Conservation (phyloP, 2,888 invertebrate genomes). For the Diaperis boleti region DNA sequence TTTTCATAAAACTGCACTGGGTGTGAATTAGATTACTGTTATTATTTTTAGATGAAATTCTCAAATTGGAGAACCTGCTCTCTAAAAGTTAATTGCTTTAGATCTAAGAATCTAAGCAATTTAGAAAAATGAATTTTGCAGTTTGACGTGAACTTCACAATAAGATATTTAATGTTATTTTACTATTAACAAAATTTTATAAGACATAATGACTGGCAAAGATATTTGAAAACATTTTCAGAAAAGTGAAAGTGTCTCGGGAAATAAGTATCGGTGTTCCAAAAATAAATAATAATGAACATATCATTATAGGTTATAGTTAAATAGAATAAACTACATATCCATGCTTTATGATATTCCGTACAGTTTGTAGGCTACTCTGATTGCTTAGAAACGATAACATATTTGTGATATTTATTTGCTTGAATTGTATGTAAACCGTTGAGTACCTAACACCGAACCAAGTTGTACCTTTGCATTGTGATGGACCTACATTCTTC, state of each 20-base stretch:
- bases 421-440: slow-evolving; percentile 22
- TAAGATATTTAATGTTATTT: slow-evolving; percentile 33
- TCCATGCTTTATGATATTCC: slow-evolving; percentile 53
- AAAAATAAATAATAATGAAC: slow-evolving; percentile 48
- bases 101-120: no score
- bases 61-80: slow-evolving; percentile 7
- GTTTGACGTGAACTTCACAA: slow-evolving; percentile 35
- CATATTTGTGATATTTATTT: slow-evolving; percentile 41
- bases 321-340: slow-evolving; percentile 52
- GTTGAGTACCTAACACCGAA: slow-evolving; percentile 33
- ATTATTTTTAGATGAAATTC: slow-evolving; percentile 25
- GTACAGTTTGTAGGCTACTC: slow-evolving; percentile 43
- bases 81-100: slow-evolving; percentile 18
- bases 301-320: slow-evolving; percentile 51
- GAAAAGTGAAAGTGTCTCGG: slow-evolving; percentile 31
- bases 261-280: slow-evolving; percentile 43
- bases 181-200: slow-evolving; percentile 34
- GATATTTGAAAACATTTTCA: slow-evolving; percentile 24
- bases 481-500: slow-evolving; percentile 42
- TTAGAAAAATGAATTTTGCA: slow-evolving; percentile 26
- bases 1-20: slow-evolving; percentile 55
- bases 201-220: slow-evolving; percentile 38
- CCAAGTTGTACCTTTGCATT: slow-evolving; percentile 39
- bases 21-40: slow-evolving; percentile 44
- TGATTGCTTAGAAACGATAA: slow-evolving; percentile 47